phyloP scores from a whole-genome alignment of 2,888 invertebrate species.

The Nebria brevicollis region DNA sequence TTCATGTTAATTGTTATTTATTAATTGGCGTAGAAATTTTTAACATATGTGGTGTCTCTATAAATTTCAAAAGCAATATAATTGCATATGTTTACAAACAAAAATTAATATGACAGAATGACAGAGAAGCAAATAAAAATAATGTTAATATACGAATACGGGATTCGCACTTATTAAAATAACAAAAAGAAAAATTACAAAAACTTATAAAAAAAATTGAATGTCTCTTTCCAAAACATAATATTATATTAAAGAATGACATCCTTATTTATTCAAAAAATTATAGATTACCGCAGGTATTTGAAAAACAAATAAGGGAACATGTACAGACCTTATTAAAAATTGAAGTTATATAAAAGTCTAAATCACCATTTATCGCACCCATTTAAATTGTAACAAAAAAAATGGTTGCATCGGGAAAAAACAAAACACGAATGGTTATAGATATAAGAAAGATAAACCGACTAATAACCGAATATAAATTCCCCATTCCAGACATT shows the following conservation, averaged over 20 bases:
- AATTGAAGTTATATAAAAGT: constrained; percentile 6
- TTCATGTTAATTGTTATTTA: too few relatives aligned
- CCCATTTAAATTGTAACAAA: constrained; percentile 12
- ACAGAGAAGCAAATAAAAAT: too few relatives aligned
- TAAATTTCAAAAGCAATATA: too few relatives aligned
- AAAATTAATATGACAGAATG: too few relatives aligned
- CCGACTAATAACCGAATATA: constrained; percentile 17
- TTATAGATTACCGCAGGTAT: constrained; percentile 8
- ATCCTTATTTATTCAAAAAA: constrained; percentile 14
- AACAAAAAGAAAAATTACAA: background rate
- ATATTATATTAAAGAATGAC: too few relatives aligned
- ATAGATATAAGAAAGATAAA: constrained; percentile 42
- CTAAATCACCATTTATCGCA: background rate
- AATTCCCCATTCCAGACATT: constrained; percentile 28
- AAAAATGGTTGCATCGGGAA: constrained; percentile 11
- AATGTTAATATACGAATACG: too few relatives aligned
- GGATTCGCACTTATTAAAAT: too few relatives aligned
- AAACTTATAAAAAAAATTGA: constrained; percentile 10
- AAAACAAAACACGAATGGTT: constrained; percentile 39
- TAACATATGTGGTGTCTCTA: too few relatives aligned
- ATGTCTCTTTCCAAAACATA: constrained; percentile 6
- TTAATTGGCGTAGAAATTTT: too few relatives aligned
- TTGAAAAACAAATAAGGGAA: background rate
- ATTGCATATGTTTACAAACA: too few relatives aligned
- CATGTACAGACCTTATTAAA: constrained; percentile 2